Base-by-base conservation (phyloP, 2,797 vertebrate species). In the Austrolebias charrua region DNA sequence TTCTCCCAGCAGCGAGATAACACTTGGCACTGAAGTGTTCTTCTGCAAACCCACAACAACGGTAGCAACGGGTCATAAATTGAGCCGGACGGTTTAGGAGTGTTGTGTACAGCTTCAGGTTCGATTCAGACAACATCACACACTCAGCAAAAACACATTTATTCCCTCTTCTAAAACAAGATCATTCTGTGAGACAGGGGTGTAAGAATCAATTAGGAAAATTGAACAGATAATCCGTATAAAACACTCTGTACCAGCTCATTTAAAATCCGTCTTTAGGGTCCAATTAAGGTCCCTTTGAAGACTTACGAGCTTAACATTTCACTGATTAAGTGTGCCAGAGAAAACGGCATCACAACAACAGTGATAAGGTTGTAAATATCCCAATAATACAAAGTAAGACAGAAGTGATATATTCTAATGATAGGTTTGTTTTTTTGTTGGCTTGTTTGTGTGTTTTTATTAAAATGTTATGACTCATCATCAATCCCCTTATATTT, bases 1-100 rank as follows among this genome's bases (percentile, higher is more conserved):
- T 73, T 76, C 65, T 71, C 49, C 73, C 78, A 77, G 66, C 81
- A 70, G 69, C 0, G 19, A 79, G 80, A 85, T 82, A 75, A 82
- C 78, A 76, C 48, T 70, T 71, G 67, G 66, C 66, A 55, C 48
- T 29, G 13, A 60, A 59, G 65, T 66, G 44, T 78, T 78, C 75
- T 82, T 72, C 71, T 62, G 63, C 69, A 67, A 79, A 81, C 71
- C 38, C 58, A 73, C 84, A 78, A 70, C 76, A 62, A 73, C 81
- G 67, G 47, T 71, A 59, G 58, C 19, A 1, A 40, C 19, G 14
- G 64, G 65, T 76, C 75, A 67, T 69, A 71, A 78, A 84, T 69
- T 55, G 53, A 51, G 7, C 66, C 28, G 57, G 56, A 62, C 60
- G 28, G 48, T 65, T 75, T 54, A 12, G n/a, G 38, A 71, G 60